Evolutionary conservation across 2,797 vertebrate species (phyloP), one percentile per base, ranked within the genome.

Genomic region (Hoplostethus atlanticus): DNA sequence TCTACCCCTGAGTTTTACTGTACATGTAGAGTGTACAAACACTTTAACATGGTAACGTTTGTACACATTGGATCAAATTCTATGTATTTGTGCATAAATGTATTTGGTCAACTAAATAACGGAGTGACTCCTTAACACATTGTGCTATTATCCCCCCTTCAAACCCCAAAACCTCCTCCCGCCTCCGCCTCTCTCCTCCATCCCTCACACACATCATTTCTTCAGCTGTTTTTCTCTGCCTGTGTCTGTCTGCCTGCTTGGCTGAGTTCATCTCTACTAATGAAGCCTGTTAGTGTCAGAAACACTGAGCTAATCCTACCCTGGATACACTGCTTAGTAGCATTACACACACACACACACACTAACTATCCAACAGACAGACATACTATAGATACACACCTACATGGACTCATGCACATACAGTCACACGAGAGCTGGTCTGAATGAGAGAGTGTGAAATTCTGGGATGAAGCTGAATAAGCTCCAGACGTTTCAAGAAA

Each of bases 211-310:
- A 52, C 69, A 64, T 16, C 34, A 52, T 56, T 79, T 84, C 75
- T 64, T 81, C 70, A 79, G 67, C 73, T 83, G 84, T 68, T 79
- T 44, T 71, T 81, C 75, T 80, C 76, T 69, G 75, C 56, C 60
- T 71, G 70, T 6, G 54, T 84, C 82, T 76, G 71, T 69, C 71
- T 62, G 63, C 48, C 60, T 68, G 70, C 64, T 81, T 84, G 83
- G 78, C 68, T 57, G 76, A 68, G 59, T 77, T 79, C 63, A 66
- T 88, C 79, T 87, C 83, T 68, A 68, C 83, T 90, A 90, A 88
- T 90, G 87, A 91, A 88, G 84, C 84, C 79, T 82, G 82, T 68
- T 80, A 74, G 79, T 64, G 74, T 81, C 77, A 85, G 77, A 83
- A 86, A 84, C 17, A 31, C 76, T 64, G 36, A 70, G 52, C 61